A percentile compares a stretch with the other conserved stretches of the same genome.
These are phyloP conservation scores for Ivindomyrus marchei DNA, from an alignment of 2,113 vertebrate genomes.

Conservation along the genomic window DNA sequence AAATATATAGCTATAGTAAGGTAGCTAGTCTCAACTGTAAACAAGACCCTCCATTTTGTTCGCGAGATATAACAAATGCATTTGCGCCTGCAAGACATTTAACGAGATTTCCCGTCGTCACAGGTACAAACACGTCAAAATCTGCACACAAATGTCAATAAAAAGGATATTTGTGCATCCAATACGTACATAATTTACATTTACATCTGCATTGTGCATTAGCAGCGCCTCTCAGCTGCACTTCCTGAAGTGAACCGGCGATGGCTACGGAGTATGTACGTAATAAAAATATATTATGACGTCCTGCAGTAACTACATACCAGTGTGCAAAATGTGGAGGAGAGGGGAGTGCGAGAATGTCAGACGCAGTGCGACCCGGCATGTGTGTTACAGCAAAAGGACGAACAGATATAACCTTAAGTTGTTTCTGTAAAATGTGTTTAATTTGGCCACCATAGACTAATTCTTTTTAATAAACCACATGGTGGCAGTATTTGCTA, in stretches of 20 bases:
- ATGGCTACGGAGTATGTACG: constrained; percentile 8
- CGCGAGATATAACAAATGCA: not conserved
- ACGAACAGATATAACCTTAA: not conserved
- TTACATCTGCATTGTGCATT: constrained; percentile 3
- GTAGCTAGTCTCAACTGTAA: not conserved
- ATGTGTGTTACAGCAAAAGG: not conserved
- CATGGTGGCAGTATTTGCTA: constrained; percentile 27
- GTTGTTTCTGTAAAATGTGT: not conserved
- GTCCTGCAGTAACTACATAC: not conserved
- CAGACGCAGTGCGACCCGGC: not conserved
- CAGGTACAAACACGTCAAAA: not conserved
- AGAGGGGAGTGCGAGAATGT: not conserved
- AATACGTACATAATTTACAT: constrained; percentile 13
- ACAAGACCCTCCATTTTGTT: constrained; percentile 33
- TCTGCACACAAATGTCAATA: not conserved
- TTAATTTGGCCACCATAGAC: not conserved
- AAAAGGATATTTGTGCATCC: not conserved
- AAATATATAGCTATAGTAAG: not conserved
- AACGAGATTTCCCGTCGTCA: not conserved
- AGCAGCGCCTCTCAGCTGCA: not conserved
- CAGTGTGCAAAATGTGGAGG: not conserved
- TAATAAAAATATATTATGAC: not conserved
- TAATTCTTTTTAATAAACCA: constrained; percentile 17
- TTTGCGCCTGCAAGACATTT: not conserved
- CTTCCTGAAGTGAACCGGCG: constrained; percentile 9